Evolutionary conservation across 2,888 invertebrate genomes (phyloP), one percentile per base, ranked within the genome.

Genomic region (Balanococcus diminutus): DNA sequence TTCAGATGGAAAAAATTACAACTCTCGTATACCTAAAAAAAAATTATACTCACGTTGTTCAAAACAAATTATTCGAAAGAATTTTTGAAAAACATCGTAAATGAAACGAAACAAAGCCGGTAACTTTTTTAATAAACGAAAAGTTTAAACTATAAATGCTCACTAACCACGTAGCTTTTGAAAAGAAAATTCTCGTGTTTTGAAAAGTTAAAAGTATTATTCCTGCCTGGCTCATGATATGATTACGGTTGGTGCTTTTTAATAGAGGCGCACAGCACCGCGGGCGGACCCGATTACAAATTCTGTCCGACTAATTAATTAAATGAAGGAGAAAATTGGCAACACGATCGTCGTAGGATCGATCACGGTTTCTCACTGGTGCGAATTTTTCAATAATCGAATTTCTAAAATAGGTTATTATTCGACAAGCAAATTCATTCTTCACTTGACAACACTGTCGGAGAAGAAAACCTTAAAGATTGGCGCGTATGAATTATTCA

Each of bases 361-460:
- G 67, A 28, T 67, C 67, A 67, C 67, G 67, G n/a, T n/a, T n/a
- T n/a, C n/a, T n/a, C n/a, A n/a, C 28, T 67, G 36, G 75, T 36
- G 32, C 9, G 75, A 79, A 79, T 79, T 79, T 79, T 79, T 79
- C 75, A 79, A 79, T 79, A 79, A 79, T 79, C 75, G 75, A 79
- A 79, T 79, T n/a, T 67, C 67, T 2, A 67, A 67, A 28, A 67
- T 19, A 28, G 28, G 67, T 67, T 79, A 79, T 79, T 79, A 79
- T 79, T 79, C 75, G 36, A 79, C n/a, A 19, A 36, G 75, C 36
- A 79, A 79, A 79, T 79, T 79, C 75, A 79, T 36, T 75, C 75
- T 19, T 36, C 3, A 79, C 36, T 79, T 79, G 75, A 79, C 75
- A 79, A 79, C 75, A 79, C 75, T 79, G 75, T 79, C 36, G 36